A percentile compares a stretch with the other conserved stretches of the same genome.
Conservation (phyloP, 1,140 invertebrate species). For the Euura saliciscinereae region DNA sequence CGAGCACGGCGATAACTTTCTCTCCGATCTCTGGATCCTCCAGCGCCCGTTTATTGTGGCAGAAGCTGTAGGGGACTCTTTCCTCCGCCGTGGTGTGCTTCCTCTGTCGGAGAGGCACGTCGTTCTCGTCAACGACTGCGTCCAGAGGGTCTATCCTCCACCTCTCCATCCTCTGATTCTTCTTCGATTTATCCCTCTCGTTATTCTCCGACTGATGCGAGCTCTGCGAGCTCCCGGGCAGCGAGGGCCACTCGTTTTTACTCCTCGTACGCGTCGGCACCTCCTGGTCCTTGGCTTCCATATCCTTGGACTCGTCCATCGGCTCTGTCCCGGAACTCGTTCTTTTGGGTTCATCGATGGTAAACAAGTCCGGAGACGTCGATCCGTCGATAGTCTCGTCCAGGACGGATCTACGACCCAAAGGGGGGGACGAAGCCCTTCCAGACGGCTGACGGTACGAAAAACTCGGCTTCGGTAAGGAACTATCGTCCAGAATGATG, state of each 20-base stretch:
- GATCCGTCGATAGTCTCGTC: background rate
- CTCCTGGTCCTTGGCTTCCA: no score
- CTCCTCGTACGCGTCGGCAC: no score
- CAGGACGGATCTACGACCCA: background rate
- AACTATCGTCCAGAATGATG: background rate
- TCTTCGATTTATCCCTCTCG: background rate
- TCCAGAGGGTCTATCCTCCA: slow-evolving; percentile 20
- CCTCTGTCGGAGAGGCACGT: slow-evolving; percentile 29
- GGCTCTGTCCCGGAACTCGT: no score
- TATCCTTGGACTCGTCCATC: no score
- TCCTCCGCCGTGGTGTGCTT: slow-evolving; percentile 17
- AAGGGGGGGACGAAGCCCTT: background rate
- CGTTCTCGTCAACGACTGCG: slow-evolving; percentile 22
- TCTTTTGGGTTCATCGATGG: background rate
- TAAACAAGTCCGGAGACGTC: background rate
- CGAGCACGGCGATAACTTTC: slow-evolving; percentile 24
- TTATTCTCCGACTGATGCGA: background rate
- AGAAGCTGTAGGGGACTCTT: slow-evolving; percentile 24
- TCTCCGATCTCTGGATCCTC: slow-evolving; percentile 26
- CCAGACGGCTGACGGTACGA: background rate
- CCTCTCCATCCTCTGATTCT: slow-evolving; percentile 14
- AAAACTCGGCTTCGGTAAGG: background rate
- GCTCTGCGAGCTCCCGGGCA: background rate
- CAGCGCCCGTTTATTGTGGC: slow-evolving; percentile 19
- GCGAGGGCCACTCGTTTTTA: no score